phyloP scores from a whole-genome alignment of 2,113 vertebrate genomes.

The Paralichthys olivaceus region DNA sequence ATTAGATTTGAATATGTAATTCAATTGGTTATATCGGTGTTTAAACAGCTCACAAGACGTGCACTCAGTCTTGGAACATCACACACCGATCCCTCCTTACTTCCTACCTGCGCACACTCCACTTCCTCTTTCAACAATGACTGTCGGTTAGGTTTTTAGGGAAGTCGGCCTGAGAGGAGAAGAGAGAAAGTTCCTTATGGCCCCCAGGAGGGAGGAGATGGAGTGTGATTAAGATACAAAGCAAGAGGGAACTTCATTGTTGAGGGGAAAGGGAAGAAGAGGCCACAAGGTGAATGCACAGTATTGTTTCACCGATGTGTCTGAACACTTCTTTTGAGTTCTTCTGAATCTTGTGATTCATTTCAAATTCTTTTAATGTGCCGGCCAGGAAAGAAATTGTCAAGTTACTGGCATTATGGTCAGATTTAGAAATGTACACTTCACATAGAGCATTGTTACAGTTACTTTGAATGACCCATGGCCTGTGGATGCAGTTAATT shows the following conservation, averaged over 20 bases:
- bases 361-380: background rate
- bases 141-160: constrained; percentile 65
- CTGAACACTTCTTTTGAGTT: constrained; percentile 10
- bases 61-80: constrained; percentile 34
- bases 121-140: constrained; percentile 74
- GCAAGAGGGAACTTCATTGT: constrained; percentile 65
- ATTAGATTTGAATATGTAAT: background rate
- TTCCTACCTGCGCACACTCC: constrained; percentile 64
- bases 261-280: constrained; percentile 70
- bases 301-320: constrained; percentile 30
- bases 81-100: constrained; percentile 48
- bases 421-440: background rate
- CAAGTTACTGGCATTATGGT: constrained; percentile 15
- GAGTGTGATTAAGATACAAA: constrained; percentile 69
- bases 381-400: constrained; percentile 23
- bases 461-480: constrained; percentile 62
- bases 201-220: constrained; percentile 63
- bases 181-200: constrained; percentile 80
- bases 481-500: constrained; percentile 68
- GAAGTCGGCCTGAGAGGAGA: constrained; percentile 76
- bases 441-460: constrained; percentile 14
- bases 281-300: constrained; percentile 39
- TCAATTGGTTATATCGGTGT: background rate
- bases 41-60: constrained; percentile 18
- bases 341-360: background rate